phyloP scores from a whole-genome alignment of 2,888 invertebrate genomes.

The Protophormia terraenovae region DNA sequence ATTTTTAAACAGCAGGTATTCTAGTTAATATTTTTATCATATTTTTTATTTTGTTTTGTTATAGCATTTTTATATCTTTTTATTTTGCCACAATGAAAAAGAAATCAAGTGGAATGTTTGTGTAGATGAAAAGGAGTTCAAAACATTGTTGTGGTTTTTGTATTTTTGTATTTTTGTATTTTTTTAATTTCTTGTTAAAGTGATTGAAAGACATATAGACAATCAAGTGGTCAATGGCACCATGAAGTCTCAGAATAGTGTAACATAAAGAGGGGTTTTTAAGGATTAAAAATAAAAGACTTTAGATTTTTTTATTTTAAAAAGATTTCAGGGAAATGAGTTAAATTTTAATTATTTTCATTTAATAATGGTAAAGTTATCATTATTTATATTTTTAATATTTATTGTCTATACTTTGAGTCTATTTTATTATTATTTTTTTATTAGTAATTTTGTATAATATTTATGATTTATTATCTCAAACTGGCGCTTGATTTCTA shows the following conservation, averaged over 20 bases:
- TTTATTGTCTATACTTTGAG: no score
- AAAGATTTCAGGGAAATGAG: background rate
- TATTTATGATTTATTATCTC: no score
- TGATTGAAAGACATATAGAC: background rate
- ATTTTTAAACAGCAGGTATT: slow-evolving; percentile 67
- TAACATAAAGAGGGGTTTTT: background rate
- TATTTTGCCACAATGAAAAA: slow-evolving; percentile 1
- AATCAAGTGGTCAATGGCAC: slow-evolving; percentile 58
- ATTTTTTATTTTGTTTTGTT: background rate
- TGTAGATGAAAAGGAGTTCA: slow-evolving; percentile 14
- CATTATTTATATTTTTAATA: no score
- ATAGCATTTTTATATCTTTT: slow-evolving; percentile 9
- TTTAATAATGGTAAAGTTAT: no score
- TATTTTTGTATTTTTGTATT: background rate
- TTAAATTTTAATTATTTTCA: background rate
- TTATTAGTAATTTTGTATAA: no score
- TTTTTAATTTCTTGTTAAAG: slow-evolving; percentile 1
- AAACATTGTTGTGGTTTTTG: slow-evolving; percentile 14
- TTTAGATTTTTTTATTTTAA: no score
- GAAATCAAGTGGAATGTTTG: slow-evolving; percentile 12
- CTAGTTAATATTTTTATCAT: slow-evolving; percentile 58
- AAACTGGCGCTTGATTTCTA: background rate
- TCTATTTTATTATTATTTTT: no score
- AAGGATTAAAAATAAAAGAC: background rate
- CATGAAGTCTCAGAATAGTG: slow-evolving; percentile 34